phyloP scores from a whole-genome alignment of 2,888 invertebrate genomes.

The Podabrus alpinus region DNA sequence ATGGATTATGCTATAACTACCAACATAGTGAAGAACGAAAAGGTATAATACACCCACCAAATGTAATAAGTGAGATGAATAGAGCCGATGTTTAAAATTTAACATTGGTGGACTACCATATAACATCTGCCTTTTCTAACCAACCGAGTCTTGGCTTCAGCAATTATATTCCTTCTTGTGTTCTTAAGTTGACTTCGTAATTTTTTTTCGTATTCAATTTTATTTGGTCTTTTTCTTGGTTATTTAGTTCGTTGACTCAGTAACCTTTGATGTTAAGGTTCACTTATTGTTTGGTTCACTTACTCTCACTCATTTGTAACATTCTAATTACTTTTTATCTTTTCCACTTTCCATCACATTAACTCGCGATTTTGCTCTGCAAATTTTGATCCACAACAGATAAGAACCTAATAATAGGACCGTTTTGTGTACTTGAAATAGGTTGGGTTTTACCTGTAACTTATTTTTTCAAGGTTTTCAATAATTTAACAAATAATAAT shows the following conservation, averaged over 20 bases:
- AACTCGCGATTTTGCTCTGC: neutral
- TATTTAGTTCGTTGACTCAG: conserved; percentile 36
- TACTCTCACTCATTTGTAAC: neutral
- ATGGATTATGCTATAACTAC: conserved; percentile 30
- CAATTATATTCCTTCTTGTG: conserved; percentile 46
- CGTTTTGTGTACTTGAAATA: too few species aligned
- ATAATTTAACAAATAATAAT: neutral
- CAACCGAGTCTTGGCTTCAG: conserved; percentile 52
- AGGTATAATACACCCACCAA: conserved; percentile 17
- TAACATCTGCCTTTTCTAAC: conserved; percentile 56
- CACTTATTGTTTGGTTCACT: neutral
- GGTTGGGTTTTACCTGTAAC: neutral
- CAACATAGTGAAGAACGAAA: conserved; percentile 15
- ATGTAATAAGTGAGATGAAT: conserved; percentile 29
- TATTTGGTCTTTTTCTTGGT: conserved; percentile 27
- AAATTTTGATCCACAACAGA: neutral
- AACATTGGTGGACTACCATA: conserved; percentile 32
- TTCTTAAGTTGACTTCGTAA: conserved; percentile 31
- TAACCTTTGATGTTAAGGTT: conserved; percentile 29
- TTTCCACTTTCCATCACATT: neutral
- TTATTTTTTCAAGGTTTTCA: neutral
- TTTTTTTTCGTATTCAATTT: conserved; percentile 25
- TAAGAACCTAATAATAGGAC: neutral
- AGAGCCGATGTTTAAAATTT: conserved; percentile 15
- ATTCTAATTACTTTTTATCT: neutral